Evolutionary conservation across 2,113 vertebrate species (phyloP).

Genomic region (Hipposideros armiger): DNA sequence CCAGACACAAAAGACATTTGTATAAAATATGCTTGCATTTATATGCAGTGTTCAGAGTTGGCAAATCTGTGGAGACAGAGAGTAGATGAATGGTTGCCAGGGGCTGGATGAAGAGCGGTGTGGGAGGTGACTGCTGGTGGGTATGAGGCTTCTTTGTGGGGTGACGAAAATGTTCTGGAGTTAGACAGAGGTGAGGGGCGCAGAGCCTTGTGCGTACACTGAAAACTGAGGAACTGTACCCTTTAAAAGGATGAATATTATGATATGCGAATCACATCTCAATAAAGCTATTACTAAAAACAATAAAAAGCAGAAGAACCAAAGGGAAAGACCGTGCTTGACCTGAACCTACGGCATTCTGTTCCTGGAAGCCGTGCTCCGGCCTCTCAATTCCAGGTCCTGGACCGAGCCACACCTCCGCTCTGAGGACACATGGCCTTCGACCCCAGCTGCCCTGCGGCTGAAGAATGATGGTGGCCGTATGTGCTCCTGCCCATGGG

Average conservation of each 20-base stretch:
- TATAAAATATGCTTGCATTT: neutral
- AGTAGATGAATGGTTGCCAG: neutral
- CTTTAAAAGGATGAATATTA: neutral
- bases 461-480: neutral
- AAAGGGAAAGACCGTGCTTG: neutral
- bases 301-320: neutral
- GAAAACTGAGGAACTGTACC: neutral
- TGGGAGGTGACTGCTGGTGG: neutral
- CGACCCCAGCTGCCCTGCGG: fast-evolving
- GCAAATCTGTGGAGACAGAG: neutral
- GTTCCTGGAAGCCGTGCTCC: fast-evolving
- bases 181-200: neutral
- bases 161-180: neutral
- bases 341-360: neutral
- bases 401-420: fast-evolving
- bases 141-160: neutral
- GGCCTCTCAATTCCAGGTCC: neutral
- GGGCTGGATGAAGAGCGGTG: no score
- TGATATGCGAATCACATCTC: neutral
- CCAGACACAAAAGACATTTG: neutral
- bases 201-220: neutral
- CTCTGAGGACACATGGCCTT: fast-evolving
- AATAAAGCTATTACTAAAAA: neutral
- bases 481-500: no score
- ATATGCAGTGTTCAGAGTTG: neutral